Evolutionary conservation across 2,888 invertebrate species (phyloP), one percentile per base, ranked within the genome.

Genomic region (Charanyca ferruginea): DNA sequence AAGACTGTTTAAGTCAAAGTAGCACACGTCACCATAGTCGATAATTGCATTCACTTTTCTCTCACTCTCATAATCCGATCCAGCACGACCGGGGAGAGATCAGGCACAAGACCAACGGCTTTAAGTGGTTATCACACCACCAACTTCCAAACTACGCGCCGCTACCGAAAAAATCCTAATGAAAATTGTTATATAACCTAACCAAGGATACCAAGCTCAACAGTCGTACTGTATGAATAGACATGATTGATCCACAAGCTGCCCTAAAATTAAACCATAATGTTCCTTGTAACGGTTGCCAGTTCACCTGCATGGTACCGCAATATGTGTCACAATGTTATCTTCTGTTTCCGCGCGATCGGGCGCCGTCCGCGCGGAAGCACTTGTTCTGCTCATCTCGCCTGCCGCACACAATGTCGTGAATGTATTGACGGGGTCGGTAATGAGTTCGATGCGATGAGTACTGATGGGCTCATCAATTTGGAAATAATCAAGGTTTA

Each of bases 321-420:
- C n/a, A 68, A 44, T 28, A 44, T 32, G 22, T 41, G 78, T 23
- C 51, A 72, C 52, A 48, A 18, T 68, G 65, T 83, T 80, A 80
- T 80, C 80, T 60, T 9, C 13, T 9, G 25, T 79, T 80, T 77
- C 74, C 74, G 28, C 60, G 51, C 58, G 70, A 71, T 38, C 48
- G 62, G 59, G 54, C 58, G 28, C 62, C 78, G 64, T 16, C 59
- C 70, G 55, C 59, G 60, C 59, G 77, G 63, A 73, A 80, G 67
- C 61, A 54, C 64, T 74, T 45, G 65, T 79, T 65, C 61, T 57
- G 66, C 64, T 38, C 58, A 78, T 54, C 74, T 60, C 68, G 41
- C 16, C 55, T 57, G 9, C 42, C 73, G 38, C 49, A 35, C 58
- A 77, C 74, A 73, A 77, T 77, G 54, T 18, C 64, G 49, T 48